phyloP scores from a whole-genome alignment of 1,140 invertebrate genomes.

The Drosophila sturtevanti region DNA sequence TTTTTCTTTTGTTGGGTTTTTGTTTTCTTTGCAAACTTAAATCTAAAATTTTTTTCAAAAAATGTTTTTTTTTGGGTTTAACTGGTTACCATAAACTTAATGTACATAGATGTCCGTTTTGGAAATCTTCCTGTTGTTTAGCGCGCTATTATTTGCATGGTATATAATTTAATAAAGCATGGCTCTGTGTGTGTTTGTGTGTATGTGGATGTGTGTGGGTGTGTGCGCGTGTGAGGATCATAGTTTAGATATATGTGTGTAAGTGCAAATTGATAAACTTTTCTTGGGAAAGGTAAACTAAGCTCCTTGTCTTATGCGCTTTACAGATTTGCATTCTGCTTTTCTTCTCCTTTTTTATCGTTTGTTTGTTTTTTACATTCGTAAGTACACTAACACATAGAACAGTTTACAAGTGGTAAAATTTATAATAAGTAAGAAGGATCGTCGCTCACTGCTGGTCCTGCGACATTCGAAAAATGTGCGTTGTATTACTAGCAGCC shows the following conservation, averaged over 20 bases:
- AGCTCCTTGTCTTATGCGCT: slow-evolving; percentile 26
- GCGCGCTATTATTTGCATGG: slow-evolving; percentile 59
- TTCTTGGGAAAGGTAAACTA: slow-evolving; percentile 36
- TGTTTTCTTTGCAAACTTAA: slow-evolving; percentile 61
- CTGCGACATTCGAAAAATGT: slow-evolving; percentile 73
- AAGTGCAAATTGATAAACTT: slow-evolving; percentile 37
- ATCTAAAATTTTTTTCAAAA: slow-evolving; percentile 65
- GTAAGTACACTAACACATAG: slow-evolving; percentile 74
- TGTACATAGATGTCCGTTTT: slow-evolving; percentile 68
- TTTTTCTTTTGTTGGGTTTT: slow-evolving; percentile 32
- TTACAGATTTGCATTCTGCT: slow-evolving; percentile 36
- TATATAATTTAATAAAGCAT: slow-evolving; percentile 69
- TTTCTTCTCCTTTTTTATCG: not conserved
- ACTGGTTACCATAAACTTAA: slow-evolving; percentile 76
- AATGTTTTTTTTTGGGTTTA: slow-evolving; percentile 55
- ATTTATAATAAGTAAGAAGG: slow-evolving; percentile 36
- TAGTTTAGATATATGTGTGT: slow-evolving; percentile 24
- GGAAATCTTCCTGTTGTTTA: slow-evolving; percentile 42
- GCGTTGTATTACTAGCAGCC: slow-evolving; percentile 75
- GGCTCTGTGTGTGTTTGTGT: slow-evolving; percentile 26
- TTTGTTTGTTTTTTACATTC: slow-evolving; percentile 49
- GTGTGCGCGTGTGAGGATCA: slow-evolving; percentile 24
- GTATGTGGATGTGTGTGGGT: slow-evolving; percentile 27
- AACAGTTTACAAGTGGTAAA: slow-evolving; percentile 54
- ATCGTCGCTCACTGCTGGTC: slow-evolving; percentile 59